phyloP scores from a whole-genome alignment of 2,797 vertebrate species.

The Salarias fasciatus region DNA sequence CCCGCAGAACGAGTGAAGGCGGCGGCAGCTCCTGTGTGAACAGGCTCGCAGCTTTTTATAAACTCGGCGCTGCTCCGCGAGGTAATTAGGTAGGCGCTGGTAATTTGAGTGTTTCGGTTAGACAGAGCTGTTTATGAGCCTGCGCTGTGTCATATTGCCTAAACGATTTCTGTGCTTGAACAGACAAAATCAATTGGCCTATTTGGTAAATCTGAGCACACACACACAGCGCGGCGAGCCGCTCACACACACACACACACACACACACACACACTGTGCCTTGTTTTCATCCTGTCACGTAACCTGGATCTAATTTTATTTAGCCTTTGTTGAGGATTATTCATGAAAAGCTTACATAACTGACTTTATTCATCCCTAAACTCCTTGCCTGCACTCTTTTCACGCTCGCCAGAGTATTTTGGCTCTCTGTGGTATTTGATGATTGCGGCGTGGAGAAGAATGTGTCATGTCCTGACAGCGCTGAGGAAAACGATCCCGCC shows the following conservation, averaged over 20 bases:
- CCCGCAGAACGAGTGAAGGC: neutral
- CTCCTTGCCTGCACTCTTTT: neutral
- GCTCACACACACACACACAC: neutral
- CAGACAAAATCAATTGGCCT: slow-evolving; percentile 38
- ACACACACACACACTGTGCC: slow-evolving; percentile 4
- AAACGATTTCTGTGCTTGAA: slow-evolving; percentile 48
- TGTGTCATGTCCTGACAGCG: slow-evolving; percentile 68
- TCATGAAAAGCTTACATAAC: slow-evolving; percentile 6
- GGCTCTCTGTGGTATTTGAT: slow-evolving; percentile 66
- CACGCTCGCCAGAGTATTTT: slow-evolving; percentile 23
- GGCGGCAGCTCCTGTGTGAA: slow-evolving; percentile 21
- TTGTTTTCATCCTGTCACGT: slow-evolving; percentile 9
- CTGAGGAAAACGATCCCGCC: slow-evolving; percentile 39
- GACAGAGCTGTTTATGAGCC: slow-evolving; percentile 48
- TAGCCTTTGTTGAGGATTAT: neutral
- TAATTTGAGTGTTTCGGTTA: slow-evolving; percentile 30
- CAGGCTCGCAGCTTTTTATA: slow-evolving; percentile 5
- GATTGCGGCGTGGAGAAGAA: slow-evolving; percentile 67
- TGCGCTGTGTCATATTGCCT: slow-evolving; percentile 27
- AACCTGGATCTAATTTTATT: slow-evolving; percentile 15
- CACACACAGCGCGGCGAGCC: neutral
- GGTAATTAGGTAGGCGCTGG: slow-evolving; percentile 36
- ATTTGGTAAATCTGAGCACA: slow-evolving; percentile 19
- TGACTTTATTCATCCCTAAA: slow-evolving; percentile 26
- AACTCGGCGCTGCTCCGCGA: slow-evolving; percentile 13